Evolutionary conservation across 2,797 vertebrate genomes (phyloP), one percentile per base, ranked within the genome.

Genomic region (Alauda arvensis): DNA sequence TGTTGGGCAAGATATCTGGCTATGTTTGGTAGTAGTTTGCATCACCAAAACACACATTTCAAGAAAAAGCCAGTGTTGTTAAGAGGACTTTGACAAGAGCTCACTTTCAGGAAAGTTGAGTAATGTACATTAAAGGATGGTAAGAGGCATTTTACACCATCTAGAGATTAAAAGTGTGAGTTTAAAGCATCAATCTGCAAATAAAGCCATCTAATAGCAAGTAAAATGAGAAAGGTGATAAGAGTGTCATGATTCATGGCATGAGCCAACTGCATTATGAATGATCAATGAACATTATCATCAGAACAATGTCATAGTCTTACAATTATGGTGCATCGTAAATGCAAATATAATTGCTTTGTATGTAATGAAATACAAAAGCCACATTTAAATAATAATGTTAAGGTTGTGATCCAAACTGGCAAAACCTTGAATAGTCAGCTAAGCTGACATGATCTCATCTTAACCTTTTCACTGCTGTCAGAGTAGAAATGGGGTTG

Each of bases 271-370:
- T 95, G 81, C 86, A 93, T 96, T 96, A 95, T 94, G 95, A 96
- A 97, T 96, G 95, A 97, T 96, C 96, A 93, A 75, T 95, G 95
- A 96, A 90, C 83, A 95, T 96, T 95, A 95, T 93, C 92, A 95
- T 93, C 92, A 96, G 94, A 95, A 96, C 86, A 95, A 89, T 96
- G 94, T 96, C 95, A 96, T 87, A 91, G 83, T 95, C 81, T 94
- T 92, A 95, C 92, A 96, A 91, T 97, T 96, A 95, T 19, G 31
- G 86, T 88, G 63, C 92, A 95, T 96, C 61, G 62, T 93, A 96
- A 97, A 96, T 96, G 95, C 88, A 96, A 95, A 93, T 86, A 91
- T 95, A 97, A 96, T 96, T 94, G 93, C 90, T 91, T 93, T 90
- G 56, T 92, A 94, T 90, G 88, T 93, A 94, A 95, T 96, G 94